These are phyloP conservation scores for Drosophila quadrilineata DNA, from an alignment of 1,140 invertebrate species.

Conservation along the genomic window DNA sequence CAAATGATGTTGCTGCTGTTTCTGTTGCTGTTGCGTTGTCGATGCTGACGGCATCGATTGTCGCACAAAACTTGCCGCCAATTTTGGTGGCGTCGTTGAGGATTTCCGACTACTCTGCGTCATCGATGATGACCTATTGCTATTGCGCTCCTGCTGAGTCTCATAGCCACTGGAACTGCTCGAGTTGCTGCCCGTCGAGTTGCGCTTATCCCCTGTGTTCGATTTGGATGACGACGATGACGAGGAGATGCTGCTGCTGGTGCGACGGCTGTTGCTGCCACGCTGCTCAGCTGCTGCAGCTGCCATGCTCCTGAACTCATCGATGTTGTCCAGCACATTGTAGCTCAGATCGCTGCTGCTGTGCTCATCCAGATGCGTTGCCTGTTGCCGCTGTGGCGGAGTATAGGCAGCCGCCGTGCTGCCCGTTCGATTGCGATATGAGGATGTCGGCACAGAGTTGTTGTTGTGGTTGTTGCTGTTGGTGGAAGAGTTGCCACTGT, in stretches of 20 bases:
- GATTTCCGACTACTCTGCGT: conserved; percentile 43
- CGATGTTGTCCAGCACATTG: conserved; percentile 74
- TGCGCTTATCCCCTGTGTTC: conserved; percentile 53
- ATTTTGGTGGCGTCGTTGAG: conserved; percentile 54
- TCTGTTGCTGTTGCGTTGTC: conserved; percentile 18
- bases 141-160: conserved; percentile 56
- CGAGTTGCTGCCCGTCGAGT: conserved; percentile 63
- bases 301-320: conserved; percentile 61
- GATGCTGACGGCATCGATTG: conserved; percentile 17
- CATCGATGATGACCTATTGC: conserved; percentile 15
- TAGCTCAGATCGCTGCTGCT: conserved; percentile 68
- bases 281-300: conserved; percentile 23
- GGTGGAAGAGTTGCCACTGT: conserved; percentile 14
- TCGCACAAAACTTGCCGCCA: conserved; percentile 58
- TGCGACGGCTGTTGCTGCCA: conserved; percentile 30
- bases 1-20: conserved; percentile 26
- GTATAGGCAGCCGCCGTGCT: conserved; percentile 37
- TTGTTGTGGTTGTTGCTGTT: neutral
- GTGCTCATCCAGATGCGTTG: conserved; percentile 66
- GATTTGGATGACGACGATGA: conserved; percentile 11
- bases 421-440: conserved; percentile 45
- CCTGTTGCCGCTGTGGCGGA: conserved; percentile 56
- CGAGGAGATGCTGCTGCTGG: conserved; percentile 26
- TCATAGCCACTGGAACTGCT: conserved; percentile 63
- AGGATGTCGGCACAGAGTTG: conserved; percentile 25